These are phyloP conservation scores for Zosterops hypoxanthus DNA, from an alignment of 2,113 vertebrate genomes.

Conservation along the genomic window DNA sequence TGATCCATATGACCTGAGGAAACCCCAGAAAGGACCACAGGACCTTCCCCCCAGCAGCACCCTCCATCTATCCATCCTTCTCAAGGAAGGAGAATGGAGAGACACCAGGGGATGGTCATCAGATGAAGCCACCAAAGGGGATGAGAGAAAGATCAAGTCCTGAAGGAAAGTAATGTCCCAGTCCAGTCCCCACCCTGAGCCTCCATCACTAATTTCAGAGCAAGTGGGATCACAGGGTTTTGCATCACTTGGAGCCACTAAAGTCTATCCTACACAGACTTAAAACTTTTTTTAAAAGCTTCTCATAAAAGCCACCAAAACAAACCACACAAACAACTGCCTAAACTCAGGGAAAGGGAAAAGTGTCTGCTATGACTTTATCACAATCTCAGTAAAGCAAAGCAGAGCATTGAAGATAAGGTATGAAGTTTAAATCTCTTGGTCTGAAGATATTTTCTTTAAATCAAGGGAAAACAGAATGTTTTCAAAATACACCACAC, in stretches of 20 bases:
- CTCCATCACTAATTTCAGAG: background rate
- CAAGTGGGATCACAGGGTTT: background rate
- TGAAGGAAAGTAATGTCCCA: background rate
- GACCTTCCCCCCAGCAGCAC: background rate
- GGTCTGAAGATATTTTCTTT: background rate
- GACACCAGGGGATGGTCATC: background rate
- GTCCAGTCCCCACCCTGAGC: background rate
- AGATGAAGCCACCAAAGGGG: background rate
- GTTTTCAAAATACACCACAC: background rate
- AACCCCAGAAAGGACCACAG: background rate
- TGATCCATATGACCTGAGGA: background rate
- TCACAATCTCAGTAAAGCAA: background rate
- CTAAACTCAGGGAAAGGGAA: background rate
- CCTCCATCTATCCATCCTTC: background rate
- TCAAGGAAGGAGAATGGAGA: rapidly evolving
- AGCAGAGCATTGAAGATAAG: background rate
- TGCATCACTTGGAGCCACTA: background rate
- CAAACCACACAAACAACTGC: background rate
- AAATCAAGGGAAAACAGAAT: background rate
- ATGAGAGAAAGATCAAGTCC: background rate
- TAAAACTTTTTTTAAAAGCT: background rate
- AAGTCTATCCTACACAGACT: background rate
- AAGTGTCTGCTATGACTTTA: background rate
- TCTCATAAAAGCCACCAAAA: background rate
- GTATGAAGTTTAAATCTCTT: background rate